These are phyloP conservation scores for Harpalus rubripes DNA, from an alignment of 2,888 invertebrate genomes.

Conservation along the genomic window DNA sequence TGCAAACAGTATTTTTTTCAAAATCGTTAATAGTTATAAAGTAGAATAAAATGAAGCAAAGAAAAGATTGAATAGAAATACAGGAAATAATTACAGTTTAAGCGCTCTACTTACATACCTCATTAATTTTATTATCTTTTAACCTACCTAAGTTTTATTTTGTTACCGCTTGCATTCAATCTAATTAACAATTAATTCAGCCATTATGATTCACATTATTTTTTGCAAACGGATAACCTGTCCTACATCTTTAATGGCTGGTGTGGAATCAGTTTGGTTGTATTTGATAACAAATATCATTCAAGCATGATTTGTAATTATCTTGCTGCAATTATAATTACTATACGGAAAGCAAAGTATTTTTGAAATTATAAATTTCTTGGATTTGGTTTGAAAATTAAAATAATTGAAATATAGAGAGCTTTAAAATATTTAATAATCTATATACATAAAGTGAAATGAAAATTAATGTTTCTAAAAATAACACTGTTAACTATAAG, in stretches of 20 bases:
- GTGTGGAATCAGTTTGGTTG: not conserved
- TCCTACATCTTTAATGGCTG: conserved; percentile 1
- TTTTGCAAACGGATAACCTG: conserved; percentile 14
- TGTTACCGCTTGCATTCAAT: not conserved
- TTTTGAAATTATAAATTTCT: too few species aligned
- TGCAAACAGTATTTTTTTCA: not conserved
- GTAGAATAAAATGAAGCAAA: not conserved
- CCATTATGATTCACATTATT: not conserved
- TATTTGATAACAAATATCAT: too few species aligned
- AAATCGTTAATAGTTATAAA: not conserved
- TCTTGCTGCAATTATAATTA: too few species aligned
- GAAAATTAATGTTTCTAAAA: too few species aligned
- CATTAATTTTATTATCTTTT: not conserved
- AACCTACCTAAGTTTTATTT: not conserved
- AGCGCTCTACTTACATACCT: conserved; percentile 1
- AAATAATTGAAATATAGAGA: too few species aligned
- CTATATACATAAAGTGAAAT: too few species aligned
- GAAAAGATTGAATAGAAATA: not conserved
- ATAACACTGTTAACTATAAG: too few species aligned
- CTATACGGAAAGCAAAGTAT: too few species aligned
- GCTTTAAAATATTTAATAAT: too few species aligned
- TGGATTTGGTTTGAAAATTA: too few species aligned
- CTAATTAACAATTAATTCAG: conserved; percentile 16
- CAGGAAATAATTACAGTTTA: conserved; percentile 1
- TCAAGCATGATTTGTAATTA: too few species aligned